Evolutionary conservation across 2,113 vertebrate species (phyloP).

Genomic region (Rattus norvegicus): GRCr8 NC_086025.1:119999001-119999500

Average conservation of each 20-base stretch:
- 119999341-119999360: no score
- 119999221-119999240: not conserved
- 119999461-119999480: not conserved
- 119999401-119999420: not conserved
- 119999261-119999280: not conserved
- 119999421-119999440: not conserved
- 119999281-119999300: not conserved
- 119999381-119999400: not conserved
- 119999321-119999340: no score
- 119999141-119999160: not conserved
- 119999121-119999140: not conserved
- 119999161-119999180: not conserved
- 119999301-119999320: not conserved
- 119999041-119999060: no score
- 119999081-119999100: rapidly evolving
- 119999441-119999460: not conserved
- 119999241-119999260: not conserved
- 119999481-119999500: not conserved
- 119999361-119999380: no score
- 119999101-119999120: not conserved
- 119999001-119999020: not conserved
- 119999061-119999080: not conserved
- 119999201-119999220: not conserved
- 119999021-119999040: not conserved
- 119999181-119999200: not conserved